phyloP scores from a whole-genome alignment of 2,888 invertebrate genomes.

The Chrysomela aeneicollis region DNA sequence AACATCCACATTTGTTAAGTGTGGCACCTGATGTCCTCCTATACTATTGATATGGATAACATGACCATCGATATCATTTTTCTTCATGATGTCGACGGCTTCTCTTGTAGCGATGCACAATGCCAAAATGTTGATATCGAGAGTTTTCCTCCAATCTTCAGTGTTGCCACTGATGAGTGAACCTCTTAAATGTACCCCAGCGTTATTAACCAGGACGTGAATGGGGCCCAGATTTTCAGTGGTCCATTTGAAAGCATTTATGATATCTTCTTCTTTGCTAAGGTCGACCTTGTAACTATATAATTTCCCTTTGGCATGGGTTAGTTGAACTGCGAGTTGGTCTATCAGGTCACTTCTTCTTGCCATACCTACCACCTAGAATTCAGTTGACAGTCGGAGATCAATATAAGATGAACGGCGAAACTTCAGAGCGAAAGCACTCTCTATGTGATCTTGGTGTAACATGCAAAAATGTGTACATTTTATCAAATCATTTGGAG shows the following conservation, averaged over 20 bases:
- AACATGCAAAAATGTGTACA: no score
- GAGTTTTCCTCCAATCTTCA: constrained; percentile 39
- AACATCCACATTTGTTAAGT: constrained; percentile 41
- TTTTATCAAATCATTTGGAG: no score
- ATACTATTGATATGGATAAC: constrained; percentile 52
- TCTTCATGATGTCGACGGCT: constrained; percentile 48
- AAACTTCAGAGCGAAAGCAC: no score
- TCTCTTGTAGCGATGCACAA: constrained; percentile 48
- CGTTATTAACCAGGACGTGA: constrained; percentile 58
- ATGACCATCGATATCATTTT: constrained; percentile 48
- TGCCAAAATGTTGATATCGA: constrained; percentile 43
- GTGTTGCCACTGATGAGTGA: constrained; percentile 46
- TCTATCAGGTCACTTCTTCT: constrained; percentile 37
- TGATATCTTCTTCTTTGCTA: constrained; percentile 53
- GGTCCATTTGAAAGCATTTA: constrained; percentile 53
- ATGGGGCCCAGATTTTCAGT: constrained; percentile 54
- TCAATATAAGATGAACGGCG: no score
- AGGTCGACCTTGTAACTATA: constrained; percentile 55
- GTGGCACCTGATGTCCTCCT: constrained; percentile 46
- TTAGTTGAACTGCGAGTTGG: no score
- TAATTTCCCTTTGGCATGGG: constrained; percentile 54
- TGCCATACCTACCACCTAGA: constrained; percentile 48
- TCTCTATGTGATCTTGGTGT: no score
- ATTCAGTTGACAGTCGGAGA: no score
- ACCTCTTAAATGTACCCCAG: no score